phyloP scores from a whole-genome alignment of 2,113 vertebrate genomes.

The Holacanthus passer region DNA sequence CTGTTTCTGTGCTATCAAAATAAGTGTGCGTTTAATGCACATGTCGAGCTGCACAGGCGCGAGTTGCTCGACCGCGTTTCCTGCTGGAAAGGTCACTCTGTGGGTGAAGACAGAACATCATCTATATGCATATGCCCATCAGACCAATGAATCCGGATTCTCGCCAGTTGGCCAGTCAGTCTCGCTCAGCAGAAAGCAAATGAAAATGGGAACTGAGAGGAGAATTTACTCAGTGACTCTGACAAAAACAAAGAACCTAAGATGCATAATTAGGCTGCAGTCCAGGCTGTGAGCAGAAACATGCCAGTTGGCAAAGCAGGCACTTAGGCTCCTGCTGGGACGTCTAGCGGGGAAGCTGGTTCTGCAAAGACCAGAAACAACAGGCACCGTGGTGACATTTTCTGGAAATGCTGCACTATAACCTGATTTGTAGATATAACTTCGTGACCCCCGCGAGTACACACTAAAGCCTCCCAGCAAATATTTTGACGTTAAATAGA shows the following conservation, averaged over 20 bases:
- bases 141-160: slow-evolving; percentile 38
- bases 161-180: slow-evolving; percentile 58
- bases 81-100: slow-evolving; percentile 55
- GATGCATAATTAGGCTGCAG: slow-evolving; percentile 66
- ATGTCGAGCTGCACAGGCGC: slow-evolving; percentile 35
- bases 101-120: slow-evolving; percentile 52
- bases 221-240: slow-evolving; percentile 59
- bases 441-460: neutral
- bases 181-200: slow-evolving; percentile 58
- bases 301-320: slow-evolving; percentile 69
- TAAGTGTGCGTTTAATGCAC: slow-evolving; percentile 11
- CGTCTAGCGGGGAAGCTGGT: slow-evolving; percentile 51
- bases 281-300: slow-evolving; percentile 62
- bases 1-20: slow-evolving; percentile 41
- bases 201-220: slow-evolving; percentile 60
- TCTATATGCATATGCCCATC: slow-evolving; percentile 62
- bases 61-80: slow-evolving; percentile 18
- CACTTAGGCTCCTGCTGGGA: slow-evolving; percentile 62
- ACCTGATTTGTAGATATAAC: slow-evolving; percentile 37
- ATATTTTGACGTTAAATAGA: slow-evolving; percentile 34
- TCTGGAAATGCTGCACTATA: slow-evolving; percentile 27
- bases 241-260: slow-evolving; percentile 69
- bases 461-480: slow-evolving; percentile 17
- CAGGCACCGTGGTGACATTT: slow-evolving; percentile 41
- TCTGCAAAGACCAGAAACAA: slow-evolving; percentile 55